Conservation (phyloP, 2,888 invertebrate genomes). For the Dromius quadrimaculatus region DNA sequence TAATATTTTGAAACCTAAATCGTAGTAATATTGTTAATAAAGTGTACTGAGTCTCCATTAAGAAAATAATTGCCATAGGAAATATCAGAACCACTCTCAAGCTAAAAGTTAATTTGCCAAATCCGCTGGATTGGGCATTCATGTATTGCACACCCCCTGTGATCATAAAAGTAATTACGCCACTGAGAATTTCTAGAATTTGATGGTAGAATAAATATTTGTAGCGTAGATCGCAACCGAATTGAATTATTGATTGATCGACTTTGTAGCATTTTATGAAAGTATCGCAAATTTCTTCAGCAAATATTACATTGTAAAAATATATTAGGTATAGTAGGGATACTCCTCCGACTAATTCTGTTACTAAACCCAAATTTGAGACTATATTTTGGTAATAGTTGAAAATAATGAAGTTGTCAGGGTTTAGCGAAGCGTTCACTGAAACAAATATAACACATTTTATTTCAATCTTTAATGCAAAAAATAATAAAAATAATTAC, state of each 20-base stretch:
- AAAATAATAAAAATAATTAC: too few species aligned
- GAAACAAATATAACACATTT: too few species aligned
- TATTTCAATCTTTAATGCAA: too few species aligned
- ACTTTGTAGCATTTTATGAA: constrained; percentile 18
- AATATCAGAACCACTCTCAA: constrained; percentile 12
- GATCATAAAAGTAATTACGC: constrained; percentile 10
- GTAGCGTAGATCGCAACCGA: constrained; percentile 22
- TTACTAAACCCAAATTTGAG: constrained; percentile 36
- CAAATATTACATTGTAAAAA: constrained; percentile 18
- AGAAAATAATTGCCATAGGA: constrained; percentile 37
- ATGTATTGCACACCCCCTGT: constrained; percentile 29
- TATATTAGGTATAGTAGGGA: constrained; percentile 26
- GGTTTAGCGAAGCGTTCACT: constrained; percentile 11
- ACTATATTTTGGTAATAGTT: constrained; percentile 34
- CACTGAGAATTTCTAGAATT: constrained; percentile 24
- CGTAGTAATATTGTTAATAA: constrained; percentile 7
- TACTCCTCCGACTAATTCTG: constrained; percentile 35
- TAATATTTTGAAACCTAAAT: constrained; percentile 35
- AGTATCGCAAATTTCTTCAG: constrained; percentile 6
- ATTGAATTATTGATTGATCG: constrained; percentile 33
- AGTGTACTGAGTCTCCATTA: constrained; percentile 42
- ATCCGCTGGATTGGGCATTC: constrained; percentile 31
- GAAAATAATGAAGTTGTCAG: constrained; percentile 33
- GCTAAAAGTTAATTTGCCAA: constrained; percentile 30
- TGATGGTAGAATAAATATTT: constrained; percentile 33